These are phyloP conservation scores for Eudorcas thomsonii DNA, from an alignment of 2,113 vertebrate genomes.

Conservation along the genomic window DNA sequence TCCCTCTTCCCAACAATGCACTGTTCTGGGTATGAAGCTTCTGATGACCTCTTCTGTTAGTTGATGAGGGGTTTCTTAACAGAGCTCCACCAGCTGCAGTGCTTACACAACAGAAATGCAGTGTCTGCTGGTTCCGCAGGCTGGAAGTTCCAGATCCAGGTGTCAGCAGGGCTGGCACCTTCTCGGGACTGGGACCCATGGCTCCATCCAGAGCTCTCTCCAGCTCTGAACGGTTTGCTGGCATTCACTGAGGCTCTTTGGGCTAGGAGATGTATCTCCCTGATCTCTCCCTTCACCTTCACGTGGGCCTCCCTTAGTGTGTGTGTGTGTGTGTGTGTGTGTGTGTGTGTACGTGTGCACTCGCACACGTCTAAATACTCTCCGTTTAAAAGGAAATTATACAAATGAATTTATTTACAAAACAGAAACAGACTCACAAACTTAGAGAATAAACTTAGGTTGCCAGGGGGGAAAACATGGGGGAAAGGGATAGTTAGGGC, in stretches of 20 bases:
- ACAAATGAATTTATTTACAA: not conserved
- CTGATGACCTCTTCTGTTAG: not conserved
- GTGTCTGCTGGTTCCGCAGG: not conserved
- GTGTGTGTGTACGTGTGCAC: no score
- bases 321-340: no score
- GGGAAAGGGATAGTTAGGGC: not conserved
- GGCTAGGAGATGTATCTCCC: rapidly evolving
- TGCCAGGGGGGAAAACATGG: not conserved
- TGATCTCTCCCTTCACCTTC: not conserved
- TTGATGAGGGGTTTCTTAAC: no score
- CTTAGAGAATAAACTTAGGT: not conserved
- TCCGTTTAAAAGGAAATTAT: not conserved
- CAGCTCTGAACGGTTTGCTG: not conserved
- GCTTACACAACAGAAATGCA: no score
- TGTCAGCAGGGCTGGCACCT: not conserved
- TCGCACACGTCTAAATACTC: not conserved
- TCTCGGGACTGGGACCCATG: not conserved
- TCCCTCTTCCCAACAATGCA: not conserved
- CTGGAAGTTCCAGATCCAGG: no score
- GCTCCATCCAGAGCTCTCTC: not conserved
- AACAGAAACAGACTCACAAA: not conserved
- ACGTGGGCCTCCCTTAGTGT: not conserved
- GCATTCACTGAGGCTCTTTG: no score
- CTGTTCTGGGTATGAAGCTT: not conserved
- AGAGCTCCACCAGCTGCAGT: not conserved